Evolutionary conservation across 2,888 invertebrate species (phyloP).

Genomic region (Agrilus mali): DNA sequence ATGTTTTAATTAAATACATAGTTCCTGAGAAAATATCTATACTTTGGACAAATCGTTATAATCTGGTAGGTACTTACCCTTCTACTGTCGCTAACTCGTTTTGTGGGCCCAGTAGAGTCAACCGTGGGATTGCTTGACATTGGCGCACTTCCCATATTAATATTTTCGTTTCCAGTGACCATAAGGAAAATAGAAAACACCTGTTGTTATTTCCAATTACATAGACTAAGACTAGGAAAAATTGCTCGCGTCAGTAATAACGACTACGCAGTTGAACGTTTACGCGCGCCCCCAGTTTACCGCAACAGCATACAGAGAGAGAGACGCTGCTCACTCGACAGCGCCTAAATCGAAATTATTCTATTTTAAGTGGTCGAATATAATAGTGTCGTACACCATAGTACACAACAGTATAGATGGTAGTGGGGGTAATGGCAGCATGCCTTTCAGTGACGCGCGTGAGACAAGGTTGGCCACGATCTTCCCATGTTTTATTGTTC

Average conservation of each 20-base stretch:
- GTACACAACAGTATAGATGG: neutral
- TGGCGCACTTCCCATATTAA: slow-evolving; percentile 19
- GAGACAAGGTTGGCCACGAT: slow-evolving; percentile 16
- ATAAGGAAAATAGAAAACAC: slow-evolving; percentile 4
- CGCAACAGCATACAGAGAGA: no score
- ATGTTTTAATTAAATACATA: neutral
- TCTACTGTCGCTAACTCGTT: slow-evolving; percentile 34
- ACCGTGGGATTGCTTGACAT: slow-evolving; percentile 8
- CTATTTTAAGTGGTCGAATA: neutral
- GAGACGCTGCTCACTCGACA: no score
- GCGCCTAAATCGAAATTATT: no score
- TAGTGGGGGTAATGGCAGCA: slow-evolving; percentile 8
- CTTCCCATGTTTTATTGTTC: slow-evolving; percentile 17
- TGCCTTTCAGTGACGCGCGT: slow-evolving; percentile 12
- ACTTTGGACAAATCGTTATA: no score
- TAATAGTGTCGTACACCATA: no score
- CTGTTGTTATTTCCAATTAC: no score
- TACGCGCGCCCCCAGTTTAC: no score
- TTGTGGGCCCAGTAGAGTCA: slow-evolving; percentile 18
- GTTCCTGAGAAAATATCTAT: neutral
- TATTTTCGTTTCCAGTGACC: slow-evolving; percentile 13
- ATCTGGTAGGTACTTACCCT: slow-evolving; percentile 28
- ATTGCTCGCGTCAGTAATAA: no score
- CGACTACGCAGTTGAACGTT: no score
- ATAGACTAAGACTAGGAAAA: no score